These are phyloP conservation scores for Apeltes quadracus DNA, from an alignment of 2,113 vertebrate genomes.

Conservation along the genomic window DNA sequence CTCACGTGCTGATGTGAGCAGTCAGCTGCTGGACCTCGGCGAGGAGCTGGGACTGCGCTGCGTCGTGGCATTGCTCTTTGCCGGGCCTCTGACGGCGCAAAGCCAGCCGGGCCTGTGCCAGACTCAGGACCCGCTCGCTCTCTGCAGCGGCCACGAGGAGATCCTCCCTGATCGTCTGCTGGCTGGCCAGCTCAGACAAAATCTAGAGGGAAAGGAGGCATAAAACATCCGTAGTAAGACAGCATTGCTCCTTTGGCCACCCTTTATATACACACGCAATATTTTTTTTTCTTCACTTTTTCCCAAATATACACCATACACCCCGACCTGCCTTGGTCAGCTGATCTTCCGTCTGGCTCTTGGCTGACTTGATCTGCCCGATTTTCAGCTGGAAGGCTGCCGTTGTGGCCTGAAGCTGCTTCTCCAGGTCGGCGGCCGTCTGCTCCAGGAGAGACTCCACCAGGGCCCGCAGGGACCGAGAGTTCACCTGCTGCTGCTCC, in stretches of 20 bases:
- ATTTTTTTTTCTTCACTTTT: neutral
- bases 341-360: conserved; percentile 84
- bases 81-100: conserved; percentile 82
- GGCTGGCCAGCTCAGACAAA: conserved; percentile 82
- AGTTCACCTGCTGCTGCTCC: conserved; percentile 87
- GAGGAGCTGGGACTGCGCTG: conserved; percentile 81
- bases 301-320: neutral
- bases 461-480: conserved; percentile 78
- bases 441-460: conserved; percentile 86
- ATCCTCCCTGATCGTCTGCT: conserved; percentile 83
- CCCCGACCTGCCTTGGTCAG: conserved; percentile 80
- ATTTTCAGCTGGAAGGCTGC: conserved; percentile 78
- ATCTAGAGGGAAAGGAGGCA: conserved; percentile 75
- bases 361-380: conserved; percentile 83
- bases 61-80: conserved; percentile 86
- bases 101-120: conserved; percentile 84
- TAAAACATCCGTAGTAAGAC: neutral
- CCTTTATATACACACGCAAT: no score
- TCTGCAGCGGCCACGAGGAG: conserved; percentile 83
- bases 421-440: conserved; percentile 80
- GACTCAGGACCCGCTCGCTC: conserved; percentile 80
- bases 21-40: conserved; percentile 84
- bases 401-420: conserved; percentile 78
- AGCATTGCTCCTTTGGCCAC: no score
- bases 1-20: conserved; percentile 82